A percentile compares a stretch with the other conserved stretches of the same genome.
These are phyloP conservation scores for Mormyrus hasselquistii DNA, from an alignment of 2,797 vertebrate species.

Conservation along the genomic window DNA sequence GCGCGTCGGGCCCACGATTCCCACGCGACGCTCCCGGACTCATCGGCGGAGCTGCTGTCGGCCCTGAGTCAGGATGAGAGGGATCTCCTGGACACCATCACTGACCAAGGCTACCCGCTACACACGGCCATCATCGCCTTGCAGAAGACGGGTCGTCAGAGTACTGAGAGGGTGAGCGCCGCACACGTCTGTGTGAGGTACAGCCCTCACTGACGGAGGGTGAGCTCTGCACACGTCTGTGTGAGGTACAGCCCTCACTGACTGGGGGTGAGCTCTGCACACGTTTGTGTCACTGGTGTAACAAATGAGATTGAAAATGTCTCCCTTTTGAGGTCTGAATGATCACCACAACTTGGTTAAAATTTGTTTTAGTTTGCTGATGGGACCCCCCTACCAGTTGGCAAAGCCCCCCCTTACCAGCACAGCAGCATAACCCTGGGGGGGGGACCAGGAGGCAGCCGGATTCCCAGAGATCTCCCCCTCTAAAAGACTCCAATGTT, in stretches of 20 bases:
- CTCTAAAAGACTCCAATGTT: not conserved
- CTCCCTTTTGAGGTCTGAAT: not conserved
- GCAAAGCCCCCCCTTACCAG: not conserved
- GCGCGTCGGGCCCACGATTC: constrained; percentile 43
- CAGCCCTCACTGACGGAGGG: not conserved
- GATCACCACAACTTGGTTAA: not conserved
- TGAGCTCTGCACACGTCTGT: not conserved
- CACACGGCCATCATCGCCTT: constrained; percentile 79
- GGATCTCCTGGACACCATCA: constrained; percentile 77
- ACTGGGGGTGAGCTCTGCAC: no score
- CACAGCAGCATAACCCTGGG: not conserved
- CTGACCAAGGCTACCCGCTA: constrained; percentile 75
- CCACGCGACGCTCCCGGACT: constrained; percentile 54
- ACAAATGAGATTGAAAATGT: not conserved
- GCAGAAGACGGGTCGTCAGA: constrained; percentile 81
- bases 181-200: not conserved
- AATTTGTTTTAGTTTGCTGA: not conserved
- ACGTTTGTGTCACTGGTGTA: no score
- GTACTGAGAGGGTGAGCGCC: constrained; percentile 72
- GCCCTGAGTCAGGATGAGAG: constrained; percentile 84
- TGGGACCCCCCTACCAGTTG: not conserved
- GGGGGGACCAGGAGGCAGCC: not conserved
- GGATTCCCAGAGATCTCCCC: not conserved
- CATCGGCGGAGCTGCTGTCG: constrained; percentile 69
- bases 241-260: no score